Evolutionary conservation across 2,888 invertebrate species (phyloP).

Genomic region (Oligia strigilis): DNA sequence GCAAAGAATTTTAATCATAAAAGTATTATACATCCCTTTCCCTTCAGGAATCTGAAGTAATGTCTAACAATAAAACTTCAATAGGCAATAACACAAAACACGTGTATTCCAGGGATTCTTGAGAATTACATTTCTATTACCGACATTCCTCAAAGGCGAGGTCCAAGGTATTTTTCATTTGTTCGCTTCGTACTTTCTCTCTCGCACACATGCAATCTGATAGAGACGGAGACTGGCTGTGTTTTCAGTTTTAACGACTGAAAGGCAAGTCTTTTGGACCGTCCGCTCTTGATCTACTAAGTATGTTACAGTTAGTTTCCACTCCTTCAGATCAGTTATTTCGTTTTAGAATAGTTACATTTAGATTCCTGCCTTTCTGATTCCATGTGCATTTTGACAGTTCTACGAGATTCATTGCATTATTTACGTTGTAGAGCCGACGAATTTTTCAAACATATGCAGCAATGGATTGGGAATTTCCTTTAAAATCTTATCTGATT

Average conservation of each 20-base stretch:
- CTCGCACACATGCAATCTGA: constrained; percentile 5
- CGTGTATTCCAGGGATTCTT: constrained; percentile 58
- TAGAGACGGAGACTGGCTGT: neutral
- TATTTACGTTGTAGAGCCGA: neutral
- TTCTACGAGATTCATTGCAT: neutral
- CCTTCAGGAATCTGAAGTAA: constrained; percentile 26
- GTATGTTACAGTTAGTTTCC: neutral
- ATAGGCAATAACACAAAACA: constrained; percentile 51
- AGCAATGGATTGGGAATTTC: neutral
- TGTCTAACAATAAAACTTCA: constrained; percentile 57
- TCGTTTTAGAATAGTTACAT: neutral
- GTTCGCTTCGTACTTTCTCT: constrained; percentile 9
- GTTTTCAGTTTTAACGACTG: constrained; percentile 16
- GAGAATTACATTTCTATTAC: constrained; percentile 60
- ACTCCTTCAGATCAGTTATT: neutral
- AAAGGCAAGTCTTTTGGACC: neutral
- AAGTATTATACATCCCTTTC: neutral
- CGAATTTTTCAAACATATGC: neutral
- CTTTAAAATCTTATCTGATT: neutral
- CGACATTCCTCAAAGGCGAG: constrained; percentile 32
- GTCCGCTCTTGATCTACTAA: neutral
- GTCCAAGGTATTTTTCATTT: constrained; percentile 56
- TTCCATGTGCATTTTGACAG: neutral
- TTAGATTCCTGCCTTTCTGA: neutral
- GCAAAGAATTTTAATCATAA: neutral